phyloP scores from a whole-genome alignment of 1,140 invertebrate genomes.

The Drosophila lacertosa region DNA sequence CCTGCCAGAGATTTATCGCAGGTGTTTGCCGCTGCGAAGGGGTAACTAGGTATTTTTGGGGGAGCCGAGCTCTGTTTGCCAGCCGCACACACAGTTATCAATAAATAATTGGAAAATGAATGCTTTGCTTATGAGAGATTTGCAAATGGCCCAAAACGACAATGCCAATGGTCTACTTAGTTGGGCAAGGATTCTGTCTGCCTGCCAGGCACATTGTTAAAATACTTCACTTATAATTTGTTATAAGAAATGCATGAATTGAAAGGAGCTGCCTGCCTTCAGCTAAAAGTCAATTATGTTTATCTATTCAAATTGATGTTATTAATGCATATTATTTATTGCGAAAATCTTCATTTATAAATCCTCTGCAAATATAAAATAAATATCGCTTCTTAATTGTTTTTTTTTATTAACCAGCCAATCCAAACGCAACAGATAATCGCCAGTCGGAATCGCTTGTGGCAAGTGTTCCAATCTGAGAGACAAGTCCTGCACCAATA shows the following conservation, averaged over 20 bases:
- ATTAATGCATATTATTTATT: not conserved
- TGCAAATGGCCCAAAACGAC: constrained; percentile 65
- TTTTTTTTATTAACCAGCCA: not conserved
- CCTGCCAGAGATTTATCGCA: constrained; percentile 67
- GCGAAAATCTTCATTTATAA: not conserved
- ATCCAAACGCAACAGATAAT: constrained; percentile 10
- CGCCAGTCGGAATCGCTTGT: constrained; percentile 9
- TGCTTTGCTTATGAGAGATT: constrained; percentile 78
- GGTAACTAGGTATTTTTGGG: constrained; percentile 3
- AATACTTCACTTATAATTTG: not conserved
- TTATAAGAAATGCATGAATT: not conserved
- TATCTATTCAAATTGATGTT: not conserved
- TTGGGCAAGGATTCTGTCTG: too few species aligned
- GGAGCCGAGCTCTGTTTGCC: not conserved
- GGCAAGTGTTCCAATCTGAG: not conserved
- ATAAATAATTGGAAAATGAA: constrained; percentile 82
- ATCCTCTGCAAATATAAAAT: constrained; percentile 16
- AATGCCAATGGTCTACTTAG: constrained; percentile 39
- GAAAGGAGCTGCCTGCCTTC: too few species aligned
- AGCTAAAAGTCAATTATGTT: not conserved
- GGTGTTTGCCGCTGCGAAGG: constrained; percentile 37
- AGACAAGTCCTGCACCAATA: not conserved
- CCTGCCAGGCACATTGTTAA: not conserved
- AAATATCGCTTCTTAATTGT: not conserved
- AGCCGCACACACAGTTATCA: constrained; percentile 58